A percentile compares a stretch with the other conserved stretches of the same genome.
These are phyloP conservation scores for Neodon shergylaensis DNA, from an alignment of 2,113 vertebrate species.

Conservation along the genomic window DNA sequence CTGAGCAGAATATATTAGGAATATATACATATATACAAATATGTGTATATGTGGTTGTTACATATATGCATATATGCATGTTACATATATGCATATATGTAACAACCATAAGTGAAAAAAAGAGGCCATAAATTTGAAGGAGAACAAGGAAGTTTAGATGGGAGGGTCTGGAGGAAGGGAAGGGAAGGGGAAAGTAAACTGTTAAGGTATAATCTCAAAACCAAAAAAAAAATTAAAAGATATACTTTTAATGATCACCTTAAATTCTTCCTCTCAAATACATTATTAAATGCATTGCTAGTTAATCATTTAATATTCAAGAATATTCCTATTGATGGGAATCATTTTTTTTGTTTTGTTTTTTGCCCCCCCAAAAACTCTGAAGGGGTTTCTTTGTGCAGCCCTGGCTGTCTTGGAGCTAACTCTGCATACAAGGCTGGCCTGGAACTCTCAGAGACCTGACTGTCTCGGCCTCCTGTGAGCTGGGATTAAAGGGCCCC, in stretches of 20 bases:
- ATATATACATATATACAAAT: too few relatives aligned
- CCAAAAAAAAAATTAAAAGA: not conserved
- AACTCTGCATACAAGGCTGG: too few relatives aligned
- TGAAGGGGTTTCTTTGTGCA: too few relatives aligned
- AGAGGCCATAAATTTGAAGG: not conserved
- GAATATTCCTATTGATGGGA: conserved; percentile 23
- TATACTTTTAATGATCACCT: conserved; percentile 1
- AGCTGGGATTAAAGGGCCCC: too few relatives aligned
- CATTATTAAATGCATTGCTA: conserved; percentile 40
- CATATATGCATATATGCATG: not conserved
- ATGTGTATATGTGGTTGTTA: too few relatives aligned
- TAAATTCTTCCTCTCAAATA: conserved; percentile 2
- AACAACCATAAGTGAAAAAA: not conserved
- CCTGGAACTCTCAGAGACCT: too few relatives aligned
- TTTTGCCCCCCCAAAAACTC: too few relatives aligned
- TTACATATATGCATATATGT: not conserved
- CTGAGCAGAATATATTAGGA: not conserved
- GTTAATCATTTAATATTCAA: conserved; percentile 37
- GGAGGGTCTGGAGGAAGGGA: not conserved
- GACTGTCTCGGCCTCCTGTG: too few relatives aligned
- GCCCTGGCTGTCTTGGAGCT: too few relatives aligned
- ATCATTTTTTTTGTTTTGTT: not conserved
- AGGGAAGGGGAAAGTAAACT: too few relatives aligned
- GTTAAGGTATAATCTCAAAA: not conserved
- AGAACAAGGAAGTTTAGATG: not conserved